phyloP scores from a whole-genome alignment of 1,140 invertebrate genomes.

The Pachyrhynchus sulphureomaculatus region DNA sequence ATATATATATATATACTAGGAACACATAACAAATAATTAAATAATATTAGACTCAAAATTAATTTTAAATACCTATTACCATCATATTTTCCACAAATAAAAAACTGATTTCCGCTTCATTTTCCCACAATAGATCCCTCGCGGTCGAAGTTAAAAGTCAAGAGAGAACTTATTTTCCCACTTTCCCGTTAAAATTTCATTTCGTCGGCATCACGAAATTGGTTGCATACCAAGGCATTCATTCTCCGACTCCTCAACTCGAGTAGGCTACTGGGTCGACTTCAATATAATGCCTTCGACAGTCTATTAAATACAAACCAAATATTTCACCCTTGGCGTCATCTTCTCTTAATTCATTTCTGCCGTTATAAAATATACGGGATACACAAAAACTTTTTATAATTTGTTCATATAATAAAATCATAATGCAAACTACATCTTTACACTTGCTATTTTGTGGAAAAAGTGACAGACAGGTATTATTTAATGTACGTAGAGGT shows the following conservation, averaged over 20 bases:
- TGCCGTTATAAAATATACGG: not conserved
- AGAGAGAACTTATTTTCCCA: conserved; percentile 2
- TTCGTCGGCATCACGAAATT: conserved; percentile 28
- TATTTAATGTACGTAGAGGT: too few species aligned
- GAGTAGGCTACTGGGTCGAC: conserved; percentile 40
- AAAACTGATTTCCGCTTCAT: conserved; percentile 3
- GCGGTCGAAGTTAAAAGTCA: not conserved
- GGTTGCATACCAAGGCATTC: conserved; percentile 40
- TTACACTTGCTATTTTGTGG: not conserved
- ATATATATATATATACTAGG: too few species aligned
- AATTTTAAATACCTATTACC: conserved; percentile 5
- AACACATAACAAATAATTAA: conserved; percentile 3
- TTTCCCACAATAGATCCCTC: not conserved
- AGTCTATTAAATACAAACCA: conserved; percentile 37
- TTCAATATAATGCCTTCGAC: conserved; percentile 42
- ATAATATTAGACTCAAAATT: conserved; percentile 4
- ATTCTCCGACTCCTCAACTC: conserved; percentile 25
- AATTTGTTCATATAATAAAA: not conserved
- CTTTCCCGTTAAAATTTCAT: conserved; percentile 39
- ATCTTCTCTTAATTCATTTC: conserved; percentile 15
- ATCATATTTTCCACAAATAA: not conserved
- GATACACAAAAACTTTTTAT: not conserved
- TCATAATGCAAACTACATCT: not conserved
- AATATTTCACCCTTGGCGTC: conserved; percentile 21
- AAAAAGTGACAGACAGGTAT: too few species aligned